Conservation (phyloP, 2,113 vertebrate species). For the Chaetorhynchus papuensis region DNA sequence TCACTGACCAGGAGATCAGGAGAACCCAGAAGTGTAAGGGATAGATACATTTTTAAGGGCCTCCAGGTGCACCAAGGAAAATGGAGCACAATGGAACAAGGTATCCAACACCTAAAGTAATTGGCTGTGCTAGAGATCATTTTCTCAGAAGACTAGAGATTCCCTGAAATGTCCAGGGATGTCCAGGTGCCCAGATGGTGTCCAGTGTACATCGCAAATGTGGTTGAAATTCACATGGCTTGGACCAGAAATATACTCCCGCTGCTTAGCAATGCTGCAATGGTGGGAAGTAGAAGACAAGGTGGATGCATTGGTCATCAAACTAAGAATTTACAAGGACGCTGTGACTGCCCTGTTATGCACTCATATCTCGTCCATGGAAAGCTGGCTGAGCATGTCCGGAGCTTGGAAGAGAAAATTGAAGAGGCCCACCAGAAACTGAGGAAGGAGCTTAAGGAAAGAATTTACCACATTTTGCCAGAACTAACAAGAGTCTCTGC, state of each 20-base stretch:
- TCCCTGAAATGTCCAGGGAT: not conserved
- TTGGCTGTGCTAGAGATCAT: not conserved
- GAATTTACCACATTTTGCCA: not conserved
- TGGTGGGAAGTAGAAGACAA: not conserved
- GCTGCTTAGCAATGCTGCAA: fast-evolving
- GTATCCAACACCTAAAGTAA: not conserved
- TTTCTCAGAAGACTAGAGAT: not conserved
- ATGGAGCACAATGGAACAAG: not conserved
- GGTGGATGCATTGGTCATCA: not conserved
- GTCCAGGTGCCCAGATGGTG: not conserved
- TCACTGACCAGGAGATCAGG: not conserved
- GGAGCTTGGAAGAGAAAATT: not conserved
- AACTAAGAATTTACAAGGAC: not conserved
- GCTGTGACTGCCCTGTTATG: not conserved
- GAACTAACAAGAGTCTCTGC: not conserved
- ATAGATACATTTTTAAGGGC: not conserved
- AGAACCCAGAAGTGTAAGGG: not conserved
- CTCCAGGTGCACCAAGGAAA: not conserved
- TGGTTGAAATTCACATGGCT: not conserved
- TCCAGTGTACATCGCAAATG: not conserved
- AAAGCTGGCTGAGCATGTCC: fast-evolving
- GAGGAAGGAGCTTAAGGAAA: not conserved
- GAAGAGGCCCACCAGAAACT: not conserved
- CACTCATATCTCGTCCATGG: fast-evolving
- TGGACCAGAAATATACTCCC: not conserved